phyloP scores from a whole-genome alignment of 2,888 invertebrate genomes.

The Macaria notata region DNA sequence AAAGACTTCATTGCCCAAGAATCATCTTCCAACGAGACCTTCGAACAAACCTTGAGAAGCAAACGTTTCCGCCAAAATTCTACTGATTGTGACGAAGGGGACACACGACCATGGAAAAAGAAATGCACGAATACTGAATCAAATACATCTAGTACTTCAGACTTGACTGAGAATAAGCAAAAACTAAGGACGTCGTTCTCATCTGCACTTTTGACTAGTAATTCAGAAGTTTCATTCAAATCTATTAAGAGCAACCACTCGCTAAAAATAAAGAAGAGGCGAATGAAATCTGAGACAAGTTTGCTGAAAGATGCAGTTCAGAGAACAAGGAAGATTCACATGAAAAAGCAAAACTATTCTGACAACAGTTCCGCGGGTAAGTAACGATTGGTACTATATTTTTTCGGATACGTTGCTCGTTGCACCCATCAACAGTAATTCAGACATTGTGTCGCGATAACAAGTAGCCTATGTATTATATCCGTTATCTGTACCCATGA shows the following conservation, averaged over 20 bases:
- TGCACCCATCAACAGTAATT: background rate
- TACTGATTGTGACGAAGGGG: slow-evolving; percentile 47
- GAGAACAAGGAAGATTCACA: slow-evolving; percentile 52
- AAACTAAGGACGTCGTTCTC: slow-evolving; percentile 39
- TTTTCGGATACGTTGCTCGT: background rate
- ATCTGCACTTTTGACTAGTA: slow-evolving; percentile 52
- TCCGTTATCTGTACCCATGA: no score
- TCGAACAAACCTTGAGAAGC: slow-evolving; percentile 46
- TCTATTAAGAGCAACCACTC: slow-evolving; percentile 66
- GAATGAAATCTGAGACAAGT: slow-evolving; percentile 63
- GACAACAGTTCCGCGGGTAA: slow-evolving; percentile 55
- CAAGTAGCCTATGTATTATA: background rate
- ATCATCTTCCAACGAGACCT: slow-evolving; percentile 51
- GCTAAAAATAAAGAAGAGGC: slow-evolving; percentile 64
- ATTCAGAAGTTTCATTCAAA: slow-evolving; percentile 58
- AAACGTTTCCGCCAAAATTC: slow-evolving; percentile 58
- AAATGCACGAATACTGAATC: slow-evolving; percentile 52
- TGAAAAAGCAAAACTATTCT: slow-evolving; percentile 44
- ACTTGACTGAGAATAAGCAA: slow-evolving; percentile 47
- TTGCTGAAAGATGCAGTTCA: slow-evolving; percentile 62
- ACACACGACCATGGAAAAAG: slow-evolving; percentile 59
- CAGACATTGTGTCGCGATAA: background rate
- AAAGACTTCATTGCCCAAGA: slow-evolving; percentile 56
- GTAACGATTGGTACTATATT: background rate
- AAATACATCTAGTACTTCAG: slow-evolving; percentile 54